Percentiles rank a stretch among this genome's conserved stretches.
Conservation (phyloP, 2,113 vertebrate genomes). For the Pygoscelis adeliae region DNA sequence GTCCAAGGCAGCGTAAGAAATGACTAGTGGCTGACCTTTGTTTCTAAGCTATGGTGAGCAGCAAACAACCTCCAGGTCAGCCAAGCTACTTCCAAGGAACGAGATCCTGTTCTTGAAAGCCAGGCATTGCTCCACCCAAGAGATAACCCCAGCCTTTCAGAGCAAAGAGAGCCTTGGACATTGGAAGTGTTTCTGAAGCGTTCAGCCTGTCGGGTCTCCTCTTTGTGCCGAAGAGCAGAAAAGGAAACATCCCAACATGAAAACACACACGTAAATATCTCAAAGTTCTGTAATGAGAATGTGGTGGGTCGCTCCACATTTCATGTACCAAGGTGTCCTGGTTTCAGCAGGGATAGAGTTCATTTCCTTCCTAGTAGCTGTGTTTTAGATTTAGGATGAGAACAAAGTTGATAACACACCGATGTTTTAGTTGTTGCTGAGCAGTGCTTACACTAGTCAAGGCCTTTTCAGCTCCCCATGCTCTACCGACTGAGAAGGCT, state of each 20-base stretch:
- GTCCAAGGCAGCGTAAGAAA: neutral
- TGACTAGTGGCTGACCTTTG: neutral
- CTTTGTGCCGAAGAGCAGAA: neutral
- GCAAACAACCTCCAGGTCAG: neutral
- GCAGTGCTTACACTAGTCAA: no score
- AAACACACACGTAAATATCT: neutral
- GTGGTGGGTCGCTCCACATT: rapidly evolving
- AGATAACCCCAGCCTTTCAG: neutral
- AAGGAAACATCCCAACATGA: neutral
- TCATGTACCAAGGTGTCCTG: neutral
- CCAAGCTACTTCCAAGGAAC: neutral
- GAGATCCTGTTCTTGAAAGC: neutral
- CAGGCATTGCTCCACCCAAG: neutral
- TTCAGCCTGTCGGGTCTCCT: neutral
- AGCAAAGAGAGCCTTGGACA: neutral
- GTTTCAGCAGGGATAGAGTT: no score
- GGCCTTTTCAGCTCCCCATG: no score
- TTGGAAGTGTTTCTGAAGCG: neutral
- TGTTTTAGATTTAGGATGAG: no score
- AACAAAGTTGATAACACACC: no score
- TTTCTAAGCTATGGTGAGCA: neutral
- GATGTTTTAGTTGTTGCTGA: no score
- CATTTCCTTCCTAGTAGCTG: no score
- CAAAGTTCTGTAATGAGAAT: neutral
- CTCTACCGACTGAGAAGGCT: no score